Base-by-base conservation (phyloP, 2,888 invertebrate species). In the Trachelus iudaicus region DNA sequence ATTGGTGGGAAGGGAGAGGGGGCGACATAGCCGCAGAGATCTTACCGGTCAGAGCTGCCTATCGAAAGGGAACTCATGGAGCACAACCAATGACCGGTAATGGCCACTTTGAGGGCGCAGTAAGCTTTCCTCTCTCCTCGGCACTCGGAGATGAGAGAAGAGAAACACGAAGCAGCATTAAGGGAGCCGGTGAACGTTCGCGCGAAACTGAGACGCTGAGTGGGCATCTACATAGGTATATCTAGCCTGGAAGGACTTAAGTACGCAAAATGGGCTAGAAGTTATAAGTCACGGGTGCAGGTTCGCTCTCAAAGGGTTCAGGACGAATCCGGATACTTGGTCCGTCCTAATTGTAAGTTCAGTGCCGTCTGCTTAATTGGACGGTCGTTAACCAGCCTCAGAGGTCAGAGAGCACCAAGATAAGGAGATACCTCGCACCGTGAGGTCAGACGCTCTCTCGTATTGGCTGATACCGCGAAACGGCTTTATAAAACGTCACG, bases 21-120 rank as follows among this genome's bases (percentile, higher is more conserved):
- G 23, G 15, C 9, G 9, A 0, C 23, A 40, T 9, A 56, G 56
- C 56, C 56, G 23, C 56, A 56, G 56, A 23, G 56, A 56, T 56
- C 23, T 23, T 56, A 56, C 56, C 2, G 56, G 56, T 56, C 56
- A 56, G 56, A 23, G 56, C 56, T 56, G 23, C 23, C 56, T 23
- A 35, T 35, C 23, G 74, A 37, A 74, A 34, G 13, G 34, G 23
- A 74, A 34, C 30, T 30, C 37, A 34, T n/a, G 12, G 35, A 74
- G 33, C 9, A 37, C 9, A 37, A 4, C 74, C 78, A 73, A 82
- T 80, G 86, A 84, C 88, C 85, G 85, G 88, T 89, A 90, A 90
- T 90, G 89, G 88, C 89, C 88, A 90, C 90, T 90, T 89, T 90
- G 90, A 89, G 89, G 89, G 86, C 85, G 84, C 85, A 75, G 75